These are phyloP conservation scores for Digitonthophagus gazella DNA, from an alignment of 2,888 invertebrate species.

Conservation along the genomic window DNA sequence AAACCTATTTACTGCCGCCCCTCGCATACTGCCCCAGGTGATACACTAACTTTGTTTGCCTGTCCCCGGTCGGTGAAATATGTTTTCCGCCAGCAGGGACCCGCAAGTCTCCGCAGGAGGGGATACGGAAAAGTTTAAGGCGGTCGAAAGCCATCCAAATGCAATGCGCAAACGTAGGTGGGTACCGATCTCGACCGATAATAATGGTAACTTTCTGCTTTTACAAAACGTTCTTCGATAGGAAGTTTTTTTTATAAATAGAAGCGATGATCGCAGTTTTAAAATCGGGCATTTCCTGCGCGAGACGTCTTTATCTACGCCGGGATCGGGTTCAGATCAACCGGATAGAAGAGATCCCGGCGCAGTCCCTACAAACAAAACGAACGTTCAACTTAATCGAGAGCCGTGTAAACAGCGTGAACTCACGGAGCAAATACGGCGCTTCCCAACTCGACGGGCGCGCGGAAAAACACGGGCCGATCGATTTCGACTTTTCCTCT, in stretches of 20 bases:
- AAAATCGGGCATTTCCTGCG: background rate
- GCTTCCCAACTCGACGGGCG: background rate
- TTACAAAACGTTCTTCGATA: background rate
- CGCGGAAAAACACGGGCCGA: background rate
- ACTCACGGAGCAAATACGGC: slow-evolving; percentile 10
- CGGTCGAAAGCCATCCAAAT: background rate
- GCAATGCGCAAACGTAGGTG: too few species aligned
- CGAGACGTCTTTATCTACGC: background rate
- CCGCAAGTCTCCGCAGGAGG: background rate
- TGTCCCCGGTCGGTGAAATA: background rate
- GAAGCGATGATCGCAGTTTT: background rate
- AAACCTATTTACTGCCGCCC: background rate
- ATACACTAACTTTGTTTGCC: background rate
- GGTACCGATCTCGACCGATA: background rate
- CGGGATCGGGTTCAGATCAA: background rate
- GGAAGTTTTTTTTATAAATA: background rate
- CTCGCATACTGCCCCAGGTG: background rate
- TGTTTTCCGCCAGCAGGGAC: background rate
- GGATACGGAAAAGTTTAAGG: background rate
- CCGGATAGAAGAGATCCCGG: slow-evolving; percentile 3
- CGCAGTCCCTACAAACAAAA: slow-evolving; percentile 31
- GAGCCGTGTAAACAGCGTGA: slow-evolving; percentile 35
- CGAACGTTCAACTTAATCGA: slow-evolving; percentile 36
- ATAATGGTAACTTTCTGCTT: too few species aligned
- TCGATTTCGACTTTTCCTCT: background rate